These are phyloP conservation scores for Nymphalis polychloros DNA, from an alignment of 2,888 invertebrate genomes.

Conservation along the genomic window DNA sequence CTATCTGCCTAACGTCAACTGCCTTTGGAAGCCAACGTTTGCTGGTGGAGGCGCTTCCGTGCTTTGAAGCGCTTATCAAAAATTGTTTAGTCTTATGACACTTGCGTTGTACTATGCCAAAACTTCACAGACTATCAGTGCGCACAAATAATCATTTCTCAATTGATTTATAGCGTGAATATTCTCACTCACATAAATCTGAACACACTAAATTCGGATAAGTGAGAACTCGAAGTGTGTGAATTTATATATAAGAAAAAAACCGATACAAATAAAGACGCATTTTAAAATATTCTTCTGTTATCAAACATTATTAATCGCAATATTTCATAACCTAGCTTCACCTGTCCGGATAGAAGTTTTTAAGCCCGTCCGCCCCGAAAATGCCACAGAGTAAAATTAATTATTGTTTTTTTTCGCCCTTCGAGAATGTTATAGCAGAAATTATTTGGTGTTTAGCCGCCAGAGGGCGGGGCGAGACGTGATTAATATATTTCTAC, in stretches of 20 bases:
- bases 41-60: too few species aligned
- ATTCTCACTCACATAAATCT: too few species aligned
- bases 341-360: conserved; percentile 59
- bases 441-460: conserved; percentile 81
- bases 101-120: too few species aligned
- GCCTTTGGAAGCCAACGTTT: too few species aligned
- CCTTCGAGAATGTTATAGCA: conserved; percentile 68
- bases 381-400: conserved; percentile 72
- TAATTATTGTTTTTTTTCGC: conserved; percentile 71
- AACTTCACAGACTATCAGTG: too few species aligned
- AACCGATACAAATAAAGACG: conserved; percentile 44
- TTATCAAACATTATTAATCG: conserved; percentile 51
- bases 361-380: conserved; percentile 55
- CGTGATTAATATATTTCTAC: conserved; percentile 79
- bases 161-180: too few species aligned
- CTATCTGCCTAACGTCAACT: too few species aligned
- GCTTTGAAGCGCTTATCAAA: too few species aligned
- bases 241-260: not conserved
- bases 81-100: too few species aligned
- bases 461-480: conserved; percentile 70
- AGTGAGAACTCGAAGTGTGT: not conserved
- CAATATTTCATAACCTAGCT: conserved; percentile 62
- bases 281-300: conserved; percentile 41
- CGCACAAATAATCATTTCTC: too few species aligned
- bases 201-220: too few species aligned